Percentiles rank a stretch among this genome's conserved stretches.
phyloP scores from a whole-genome alignment of 2,888 invertebrate genomes.

The Rapana venosa region DNA sequence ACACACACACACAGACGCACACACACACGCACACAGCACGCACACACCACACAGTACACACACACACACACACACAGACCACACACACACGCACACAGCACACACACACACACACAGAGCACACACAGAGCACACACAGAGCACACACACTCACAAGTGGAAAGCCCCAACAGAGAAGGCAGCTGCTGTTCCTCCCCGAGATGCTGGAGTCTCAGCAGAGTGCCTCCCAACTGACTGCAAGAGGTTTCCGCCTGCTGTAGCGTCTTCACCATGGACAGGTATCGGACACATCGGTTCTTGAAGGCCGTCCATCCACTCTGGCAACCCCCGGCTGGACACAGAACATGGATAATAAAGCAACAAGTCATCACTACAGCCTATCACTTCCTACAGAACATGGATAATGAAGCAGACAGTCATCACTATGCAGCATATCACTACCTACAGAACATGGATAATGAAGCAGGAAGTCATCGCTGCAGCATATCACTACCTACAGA shows the following conservation, averaged over 20 bases:
- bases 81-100: neutral
- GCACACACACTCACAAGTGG: neutral
- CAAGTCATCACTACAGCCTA: too few species aligned
- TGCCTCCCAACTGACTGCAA: neutral
- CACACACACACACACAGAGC: too few species aligned
- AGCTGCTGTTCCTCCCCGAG: slow-evolving; percentile 27
- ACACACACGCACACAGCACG: neutral
- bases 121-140: too few species aligned
- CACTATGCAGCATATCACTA: too few species aligned
- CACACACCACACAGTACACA: slow-evolving; percentile 13
- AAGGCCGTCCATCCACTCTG: slow-evolving; percentile 24
- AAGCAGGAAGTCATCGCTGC: too few species aligned
- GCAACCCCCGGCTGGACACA: slow-evolving; percentile 17
- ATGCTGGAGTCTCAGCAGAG: neutral
- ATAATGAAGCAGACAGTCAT: too few species aligned
- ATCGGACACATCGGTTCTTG: neutral
- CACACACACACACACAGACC: slow-evolving; percentile 9
- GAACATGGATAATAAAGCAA: too few species aligned
- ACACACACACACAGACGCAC: neutral
- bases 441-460: too few species aligned
- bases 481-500: too few species aligned
- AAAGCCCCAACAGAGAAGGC: neutral
- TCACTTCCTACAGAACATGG: too few species aligned
- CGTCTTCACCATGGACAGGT: neutral
- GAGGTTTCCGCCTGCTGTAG: neutral